phyloP scores from a whole-genome alignment of 1,140 invertebrate species.

The Drosophila parabipectinata region DNA sequence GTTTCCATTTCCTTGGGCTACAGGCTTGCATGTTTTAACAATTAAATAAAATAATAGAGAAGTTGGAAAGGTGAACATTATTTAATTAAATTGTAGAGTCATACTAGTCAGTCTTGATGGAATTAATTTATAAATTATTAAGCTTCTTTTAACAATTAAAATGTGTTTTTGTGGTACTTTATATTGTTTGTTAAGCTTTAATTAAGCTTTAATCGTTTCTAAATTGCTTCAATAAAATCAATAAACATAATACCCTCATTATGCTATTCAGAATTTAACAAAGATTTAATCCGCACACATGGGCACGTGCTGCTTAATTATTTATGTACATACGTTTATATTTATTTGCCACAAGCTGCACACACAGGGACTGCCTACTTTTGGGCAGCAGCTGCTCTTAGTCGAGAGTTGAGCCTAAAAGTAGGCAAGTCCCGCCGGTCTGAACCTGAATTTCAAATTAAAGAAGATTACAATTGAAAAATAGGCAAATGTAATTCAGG shows the following conservation, averaged over 20 bases:
- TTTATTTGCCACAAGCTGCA: conserved; percentile 7
- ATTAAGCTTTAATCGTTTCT: not conserved
- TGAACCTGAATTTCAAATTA: conserved; percentile 46
- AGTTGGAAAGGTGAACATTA: not conserved
- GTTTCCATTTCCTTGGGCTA: conserved; percentile 4
- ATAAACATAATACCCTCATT: not conserved
- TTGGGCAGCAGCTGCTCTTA: conserved; percentile 24
- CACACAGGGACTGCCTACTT: conserved; percentile 50
- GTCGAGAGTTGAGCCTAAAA: conserved; percentile 33
- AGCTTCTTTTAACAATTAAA: not conserved
- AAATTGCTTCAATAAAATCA: not conserved
- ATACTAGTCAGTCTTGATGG: not conserved
- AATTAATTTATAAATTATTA: not conserved
- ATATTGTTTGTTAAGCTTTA: too few species aligned
- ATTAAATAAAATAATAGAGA: conserved; percentile 26
- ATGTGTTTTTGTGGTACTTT: not conserved
- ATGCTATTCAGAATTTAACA: not conserved
- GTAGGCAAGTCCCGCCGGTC: conserved; percentile 30
- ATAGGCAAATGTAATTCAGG: conserved; percentile 13
- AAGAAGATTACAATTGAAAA: conserved; percentile 22
- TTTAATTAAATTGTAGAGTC: not conserved
- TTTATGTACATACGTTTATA: conserved; percentile 5
- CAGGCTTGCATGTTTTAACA: conserved; percentile 12
- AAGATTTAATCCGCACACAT: conserved; percentile 3
- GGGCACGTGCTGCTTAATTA: conserved; percentile 7